Percentiles rank a stretch among this genome's conserved stretches.
Conservation (phyloP, 1,140 invertebrate species). For the Megalonaias nervosa region DNA sequence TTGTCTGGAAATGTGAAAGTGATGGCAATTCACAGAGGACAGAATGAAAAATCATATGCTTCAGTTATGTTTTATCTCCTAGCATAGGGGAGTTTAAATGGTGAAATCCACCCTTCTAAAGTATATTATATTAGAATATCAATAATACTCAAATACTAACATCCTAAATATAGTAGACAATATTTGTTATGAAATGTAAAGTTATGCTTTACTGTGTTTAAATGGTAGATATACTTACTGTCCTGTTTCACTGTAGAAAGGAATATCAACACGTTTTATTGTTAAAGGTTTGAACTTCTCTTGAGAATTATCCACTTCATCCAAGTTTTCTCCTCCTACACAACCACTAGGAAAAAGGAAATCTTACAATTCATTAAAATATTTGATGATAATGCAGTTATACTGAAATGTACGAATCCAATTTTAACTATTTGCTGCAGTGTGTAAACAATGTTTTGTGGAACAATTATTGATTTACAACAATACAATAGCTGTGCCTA, state of each 20-base stretch:
- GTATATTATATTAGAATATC: no score
- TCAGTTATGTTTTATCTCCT: no score
- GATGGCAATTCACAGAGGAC: no score
- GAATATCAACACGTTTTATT: conserved; percentile 58
- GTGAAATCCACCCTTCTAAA: no score
- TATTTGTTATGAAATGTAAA: neutral
- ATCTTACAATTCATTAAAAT: neutral
- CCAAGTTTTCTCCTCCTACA: conserved; percentile 62
- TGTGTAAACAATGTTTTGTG: no score
- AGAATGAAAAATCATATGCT: no score
- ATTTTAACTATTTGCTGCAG: no score
- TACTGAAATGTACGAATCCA: no score
- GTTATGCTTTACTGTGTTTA: neutral
- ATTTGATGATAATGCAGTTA: neutral
- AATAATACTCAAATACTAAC: neutral
- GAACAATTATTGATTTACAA: no score
- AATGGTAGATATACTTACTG: conserved; percentile 57
- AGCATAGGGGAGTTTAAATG: no score
- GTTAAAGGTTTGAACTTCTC: conserved; percentile 59
- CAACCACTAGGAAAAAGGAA: conserved; percentile 52
- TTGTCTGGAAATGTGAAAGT: no score
- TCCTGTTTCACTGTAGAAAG: conserved; percentile 60
- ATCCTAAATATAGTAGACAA: neutral
- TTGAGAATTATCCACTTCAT: conserved; percentile 63
- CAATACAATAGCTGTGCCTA: no score